These are phyloP conservation scores for Andrena camellia DNA, from an alignment of 2,888 invertebrate genomes.

Conservation along the genomic window DNA sequence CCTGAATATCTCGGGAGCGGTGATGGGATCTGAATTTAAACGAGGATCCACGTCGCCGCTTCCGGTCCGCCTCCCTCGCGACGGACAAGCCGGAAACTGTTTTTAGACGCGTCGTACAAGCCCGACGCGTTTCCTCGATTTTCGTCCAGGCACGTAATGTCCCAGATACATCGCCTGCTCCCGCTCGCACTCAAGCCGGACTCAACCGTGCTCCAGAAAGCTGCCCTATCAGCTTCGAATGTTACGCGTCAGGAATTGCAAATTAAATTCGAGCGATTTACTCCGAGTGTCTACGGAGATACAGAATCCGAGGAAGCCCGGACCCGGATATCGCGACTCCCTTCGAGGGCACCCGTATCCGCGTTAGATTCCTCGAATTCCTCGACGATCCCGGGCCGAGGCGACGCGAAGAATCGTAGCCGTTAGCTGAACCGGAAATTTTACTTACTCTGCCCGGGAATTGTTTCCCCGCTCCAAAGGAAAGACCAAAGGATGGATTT, in stretches of 20 bases:
- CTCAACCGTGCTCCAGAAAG: slow-evolving; percentile 20
- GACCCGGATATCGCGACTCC: background rate
- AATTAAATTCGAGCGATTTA: slow-evolving; percentile 63
- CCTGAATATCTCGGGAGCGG: slow-evolving; percentile 6
- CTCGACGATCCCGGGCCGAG: slow-evolving; percentile 17
- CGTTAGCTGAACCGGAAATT: slow-evolving; percentile 44
- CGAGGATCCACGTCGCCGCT: slow-evolving; percentile 28
- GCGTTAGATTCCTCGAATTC: slow-evolving; percentile 54
- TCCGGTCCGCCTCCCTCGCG: slow-evolving; percentile 19
- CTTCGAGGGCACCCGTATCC: background rate
- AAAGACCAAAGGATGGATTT: slow-evolving; percentile 4
- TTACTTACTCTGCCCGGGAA: slow-evolving; percentile 19
- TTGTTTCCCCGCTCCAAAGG: slow-evolving; percentile 13
- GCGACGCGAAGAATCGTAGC: background rate
- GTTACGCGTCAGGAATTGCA: slow-evolving; percentile 60
- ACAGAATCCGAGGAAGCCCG: slow-evolving; percentile 34
- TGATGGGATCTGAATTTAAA: slow-evolving; percentile 63
- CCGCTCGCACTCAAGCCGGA: background rate
- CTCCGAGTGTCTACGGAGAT: slow-evolving; percentile 31
- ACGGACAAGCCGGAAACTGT: slow-evolving; percentile 36
- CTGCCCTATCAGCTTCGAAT: slow-evolving; percentile 35
- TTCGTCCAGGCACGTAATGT: slow-evolving; percentile 47
- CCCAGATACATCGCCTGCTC: slow-evolving; percentile 34
- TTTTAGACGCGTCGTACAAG: slow-evolving; percentile 27
- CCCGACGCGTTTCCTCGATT: slow-evolving; percentile 26